Evolutionary conservation across 37 sponge, comb jelly and placozoan genomes (phyloP), one percentile per base, ranked within the genome.

Genomic region (Halichondria panicea): DNA sequence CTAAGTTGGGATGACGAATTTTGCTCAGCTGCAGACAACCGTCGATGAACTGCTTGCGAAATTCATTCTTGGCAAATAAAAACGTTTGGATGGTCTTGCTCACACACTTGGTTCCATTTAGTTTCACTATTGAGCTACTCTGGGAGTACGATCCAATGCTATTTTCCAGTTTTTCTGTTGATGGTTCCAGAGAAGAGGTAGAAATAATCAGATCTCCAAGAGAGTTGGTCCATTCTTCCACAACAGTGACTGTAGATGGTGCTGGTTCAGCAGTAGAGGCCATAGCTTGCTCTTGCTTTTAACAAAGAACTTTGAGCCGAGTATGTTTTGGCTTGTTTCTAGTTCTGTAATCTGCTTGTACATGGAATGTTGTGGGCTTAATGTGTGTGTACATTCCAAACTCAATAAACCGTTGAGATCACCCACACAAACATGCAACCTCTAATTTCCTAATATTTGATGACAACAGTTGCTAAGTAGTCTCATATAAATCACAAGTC

Each of bases 1-100:
- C 68, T 1, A 82, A 0, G 55, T 74, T 52, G 19, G 83, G 83
- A 33, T 82, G 83, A 11, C 83, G 55, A 18, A 82, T 32, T 0
- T 57, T 5, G 24, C 74, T 53, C 34, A 74, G 35, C 43, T 36
- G 45, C 6, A 67, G 55, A 40, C 75, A 82, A 6, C 41, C 43
- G 15, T 52, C 44, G 36, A 28, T 22, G 31, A 82, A 82, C 22
- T 60, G 31, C 12, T 79, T 56, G 12, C 73, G 55, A 33, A 72
- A 72, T 19, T 72, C 57, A 37, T 72, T 57, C 15, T 6, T 55
- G 43, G 58, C 57, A 28, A 70, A 79, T 18, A 79, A n/a, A 4
- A n/a, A 19, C 24, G 6, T 44, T 24, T 56, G 37, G 28, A 74
- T 66, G 32, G 42, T 82, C 75, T 82, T 82, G 33, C 66, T 68